Conservation (phyloP, 1,140 invertebrate genomes). For the Hylaeus anthracinus region DNA sequence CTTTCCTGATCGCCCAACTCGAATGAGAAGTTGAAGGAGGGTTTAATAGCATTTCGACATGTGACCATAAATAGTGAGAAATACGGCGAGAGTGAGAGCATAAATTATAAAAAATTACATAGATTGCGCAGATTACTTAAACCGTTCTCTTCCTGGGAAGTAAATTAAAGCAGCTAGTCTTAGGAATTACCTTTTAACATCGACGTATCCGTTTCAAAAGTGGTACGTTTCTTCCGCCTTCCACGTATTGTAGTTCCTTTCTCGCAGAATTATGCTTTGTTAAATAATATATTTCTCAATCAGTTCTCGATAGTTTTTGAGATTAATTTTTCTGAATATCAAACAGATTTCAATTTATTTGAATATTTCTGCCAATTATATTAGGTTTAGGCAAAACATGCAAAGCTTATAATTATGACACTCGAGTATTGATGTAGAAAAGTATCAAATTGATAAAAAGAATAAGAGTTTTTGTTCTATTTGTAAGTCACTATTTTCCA, state of each 20-base stretch:
- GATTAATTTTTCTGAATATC: too few species aligned
- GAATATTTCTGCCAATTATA: too few species aligned
- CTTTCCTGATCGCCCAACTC: slow-evolving; percentile 5
- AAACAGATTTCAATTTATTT: too few species aligned
- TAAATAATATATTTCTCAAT: too few species aligned
- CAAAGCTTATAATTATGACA: too few species aligned
- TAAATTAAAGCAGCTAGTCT: not conserved
- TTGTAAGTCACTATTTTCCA: not conserved
- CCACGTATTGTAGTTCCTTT: not conserved
- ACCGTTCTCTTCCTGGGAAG: not conserved
- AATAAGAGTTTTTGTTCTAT: too few species aligned
- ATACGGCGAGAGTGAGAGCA: not conserved
- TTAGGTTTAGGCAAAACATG: too few species aligned
- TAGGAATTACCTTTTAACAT: not conserved
- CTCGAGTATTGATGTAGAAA: too few species aligned
- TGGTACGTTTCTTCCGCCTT: not conserved
- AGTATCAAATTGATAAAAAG: too few species aligned
- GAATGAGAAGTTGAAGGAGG: not conserved
- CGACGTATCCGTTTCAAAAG: not conserved
- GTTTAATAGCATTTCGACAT: slow-evolving; percentile 5
- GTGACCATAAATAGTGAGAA: not conserved
- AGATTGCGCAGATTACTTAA: not conserved
- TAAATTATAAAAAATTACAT: slow-evolving; percentile 4
- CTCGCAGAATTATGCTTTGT: not conserved
- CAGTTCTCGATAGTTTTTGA: too few species aligned